Evolutionary conservation across 2,888 invertebrate genomes (phyloP), one percentile per base, ranked within the genome.

Genomic region (Temnothorax ravouxi): DNA sequence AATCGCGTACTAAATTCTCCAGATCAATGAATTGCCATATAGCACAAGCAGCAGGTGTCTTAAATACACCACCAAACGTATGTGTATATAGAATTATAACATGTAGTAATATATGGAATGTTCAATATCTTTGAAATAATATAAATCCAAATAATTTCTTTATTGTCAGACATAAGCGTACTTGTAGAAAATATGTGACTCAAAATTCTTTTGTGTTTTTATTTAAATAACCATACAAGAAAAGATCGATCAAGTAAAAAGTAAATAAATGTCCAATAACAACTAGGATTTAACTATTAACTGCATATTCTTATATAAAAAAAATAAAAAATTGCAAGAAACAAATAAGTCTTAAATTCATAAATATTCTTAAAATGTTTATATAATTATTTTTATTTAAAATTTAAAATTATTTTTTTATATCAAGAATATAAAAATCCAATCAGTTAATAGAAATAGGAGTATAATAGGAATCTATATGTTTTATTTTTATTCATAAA

Each of bases 401-500:
- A 50, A 69, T 15, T 38, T 34, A 61, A 34, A 29, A 29, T 29
- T 29, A 13, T 44, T 47, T 62, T 38, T n/a, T 11, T 62, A n/a
- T 25, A 5, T 62, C 21, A 38, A 62, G 4, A 47, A 50, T 34
- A 34, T 6, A 34, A 34, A 2, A 4, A 8, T n/a, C 3, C 6
- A 69, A 34, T 52, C 52, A 52, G 15, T 34, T 69, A 69, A 11
- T 52, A 4, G 8, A 50, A 50, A 52, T 71, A 3, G 15, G 5
- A 38, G 4, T 38, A 1, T 54, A 71, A 54, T 54, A 38, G 2
- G 21, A 54, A 1, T 52, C 38, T 38, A 34, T 38, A 34, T 38
- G 38, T 54, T 71, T 54, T 3, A 54, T 21, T 38, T 11, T 38
- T 74, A 74, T 61, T 59, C 41, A 41, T n/a, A n/a, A 74, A 61